Evolutionary conservation across 2,113 vertebrate species (phyloP).

Genomic region (Prunella himalayana): DNA sequence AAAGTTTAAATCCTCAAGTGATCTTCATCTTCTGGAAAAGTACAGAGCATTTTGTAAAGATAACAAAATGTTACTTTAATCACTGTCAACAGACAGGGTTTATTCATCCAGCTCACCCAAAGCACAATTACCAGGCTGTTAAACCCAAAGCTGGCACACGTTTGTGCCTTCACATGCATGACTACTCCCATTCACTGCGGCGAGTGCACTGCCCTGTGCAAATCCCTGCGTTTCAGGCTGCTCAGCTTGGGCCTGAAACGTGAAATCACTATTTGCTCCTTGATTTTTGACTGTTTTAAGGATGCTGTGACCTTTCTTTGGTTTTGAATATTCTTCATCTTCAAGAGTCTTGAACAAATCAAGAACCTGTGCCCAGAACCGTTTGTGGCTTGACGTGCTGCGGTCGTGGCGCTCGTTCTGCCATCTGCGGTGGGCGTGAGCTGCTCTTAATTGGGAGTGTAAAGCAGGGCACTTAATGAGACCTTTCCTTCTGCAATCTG

Average conservation of each 20-base stretch:
- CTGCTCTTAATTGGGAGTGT: not conserved
- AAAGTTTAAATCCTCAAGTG: not conserved
- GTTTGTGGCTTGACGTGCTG: not conserved
- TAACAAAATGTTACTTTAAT: not conserved
- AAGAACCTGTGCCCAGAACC: not conserved
- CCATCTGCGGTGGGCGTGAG: constrained; percentile 37
- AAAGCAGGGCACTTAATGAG: constrained; percentile 27
- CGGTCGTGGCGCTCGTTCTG: not conserved
- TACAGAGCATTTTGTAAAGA: not conserved
- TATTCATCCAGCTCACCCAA: not conserved
- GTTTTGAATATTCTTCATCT: not conserved
- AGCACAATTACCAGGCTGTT: not conserved
- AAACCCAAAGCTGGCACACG: not conserved
- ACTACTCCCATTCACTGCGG: not conserved
- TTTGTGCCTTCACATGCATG: not conserved
- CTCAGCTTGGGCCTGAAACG: not conserved
- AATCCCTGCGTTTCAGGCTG: not conserved
- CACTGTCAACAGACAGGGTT: not conserved
- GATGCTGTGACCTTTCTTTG: not conserved
- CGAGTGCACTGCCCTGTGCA: not conserved
- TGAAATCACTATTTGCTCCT: not conserved
- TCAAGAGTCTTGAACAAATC: not conserved
- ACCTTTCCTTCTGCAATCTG: not conserved
- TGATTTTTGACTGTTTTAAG: not conserved
- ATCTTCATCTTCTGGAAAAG: not conserved